phyloP scores from a whole-genome alignment of 2,113 vertebrate species.

The Coregonus clupeaformis region DNA sequence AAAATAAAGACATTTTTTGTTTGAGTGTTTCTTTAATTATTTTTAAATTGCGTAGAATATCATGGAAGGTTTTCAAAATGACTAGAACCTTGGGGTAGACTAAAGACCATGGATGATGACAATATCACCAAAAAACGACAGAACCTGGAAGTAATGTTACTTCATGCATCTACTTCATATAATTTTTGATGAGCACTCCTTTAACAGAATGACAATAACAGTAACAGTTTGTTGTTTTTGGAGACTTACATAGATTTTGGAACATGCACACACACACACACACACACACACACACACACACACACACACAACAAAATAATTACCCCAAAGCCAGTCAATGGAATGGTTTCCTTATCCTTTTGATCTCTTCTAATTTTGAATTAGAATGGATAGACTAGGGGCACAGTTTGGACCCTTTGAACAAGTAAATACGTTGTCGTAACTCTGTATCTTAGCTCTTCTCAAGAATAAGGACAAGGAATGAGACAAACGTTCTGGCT shows the following conservation, averaged over 20 bases:
- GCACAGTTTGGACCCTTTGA: slow-evolving; percentile 37
- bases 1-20: neutral
- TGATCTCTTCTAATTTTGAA: slow-evolving; percentile 62
- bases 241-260: neutral
- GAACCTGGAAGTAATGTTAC: no score
- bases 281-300: neutral
- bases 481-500: slow-evolving; percentile 46
- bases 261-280: neutral
- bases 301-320: slow-evolving; percentile 40
- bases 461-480: slow-evolving; percentile 50
- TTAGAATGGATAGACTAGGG: slow-evolving; percentile 52
- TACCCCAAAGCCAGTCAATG: slow-evolving; percentile 51
- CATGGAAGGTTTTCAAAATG: no score
- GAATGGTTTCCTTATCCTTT: slow-evolving; percentile 51
- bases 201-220: no score
- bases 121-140: no score
- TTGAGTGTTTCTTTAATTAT: neutral
- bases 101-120: no score
- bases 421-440: slow-evolving; percentile 42
- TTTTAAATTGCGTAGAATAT: no score
- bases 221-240: neutral
- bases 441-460: slow-evolving; percentile 42
- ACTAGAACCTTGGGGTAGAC: no score
- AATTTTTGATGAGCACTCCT: no score
- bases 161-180: no score